These are phyloP conservation scores for Apotomis turbidana DNA, from an alignment of 2,888 invertebrate species.

Conservation along the genomic window DNA sequence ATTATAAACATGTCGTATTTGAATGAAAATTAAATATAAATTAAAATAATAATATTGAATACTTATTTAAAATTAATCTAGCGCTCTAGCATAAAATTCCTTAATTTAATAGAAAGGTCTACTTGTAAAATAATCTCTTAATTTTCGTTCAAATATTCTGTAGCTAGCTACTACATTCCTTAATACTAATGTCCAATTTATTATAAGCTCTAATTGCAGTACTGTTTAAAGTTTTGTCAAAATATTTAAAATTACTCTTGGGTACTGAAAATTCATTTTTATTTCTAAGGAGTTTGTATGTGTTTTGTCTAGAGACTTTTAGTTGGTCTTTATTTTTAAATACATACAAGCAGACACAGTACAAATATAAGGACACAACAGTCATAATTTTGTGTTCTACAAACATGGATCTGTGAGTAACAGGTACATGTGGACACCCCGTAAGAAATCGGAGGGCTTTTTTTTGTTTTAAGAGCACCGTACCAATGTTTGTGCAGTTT, in stretches of 20 bases:
- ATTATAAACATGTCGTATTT: no score
- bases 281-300: no score
- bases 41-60: no score
- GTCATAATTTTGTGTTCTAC: background rate
- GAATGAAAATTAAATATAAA: no score
- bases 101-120: no score
- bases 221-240: background rate
- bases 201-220: background rate
- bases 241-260: background rate
- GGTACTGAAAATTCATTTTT: no score
- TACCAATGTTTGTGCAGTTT: background rate
- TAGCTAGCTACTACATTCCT: no score
- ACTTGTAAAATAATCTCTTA: no score
- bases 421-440: background rate
- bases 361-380: background rate
- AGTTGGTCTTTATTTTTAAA: no score
- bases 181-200: slow-evolving; percentile 10
- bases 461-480: background rate
- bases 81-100: no score
- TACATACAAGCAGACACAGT: background rate
- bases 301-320: background rate
- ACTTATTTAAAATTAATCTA: no score
- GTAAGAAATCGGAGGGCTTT: background rate
- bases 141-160: no score
- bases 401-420: background rate